Base-by-base conservation (phyloP, 2,797 vertebrate genomes). In the Gymnothorax reevesii region DNA sequence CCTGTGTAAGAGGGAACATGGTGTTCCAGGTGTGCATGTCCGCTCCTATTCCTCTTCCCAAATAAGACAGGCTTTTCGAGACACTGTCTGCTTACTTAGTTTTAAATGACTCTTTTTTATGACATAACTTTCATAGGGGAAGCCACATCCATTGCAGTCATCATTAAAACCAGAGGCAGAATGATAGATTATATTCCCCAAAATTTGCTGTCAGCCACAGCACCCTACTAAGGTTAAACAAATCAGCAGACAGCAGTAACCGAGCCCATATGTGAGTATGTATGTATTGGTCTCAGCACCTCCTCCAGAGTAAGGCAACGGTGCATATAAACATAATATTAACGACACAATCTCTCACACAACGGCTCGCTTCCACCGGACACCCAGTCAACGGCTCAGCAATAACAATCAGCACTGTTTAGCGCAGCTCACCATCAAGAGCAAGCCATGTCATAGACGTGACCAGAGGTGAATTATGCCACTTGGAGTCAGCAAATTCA, bases 121-220 rank as follows among this genome's bases (percentile, higher is more conserved):
- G 25, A n/a, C 59, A n/a, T 52, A 42, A 42, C 17, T 69, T 42
- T 66, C 25, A 33, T 52, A 1, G 25, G 33, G 82, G 22, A 57
- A 83, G 79, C 25, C 55, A 66, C 54, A 52, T 62, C 85, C 60
- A 42, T 69, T 9, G 52, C 54, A 27, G 13, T 33, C 57, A n/a
- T 80, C 52, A 49, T 75, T 71, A 86, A 80, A 57, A 86, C n/a
- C 20, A 12, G 49, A 17, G 52, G 69, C 80, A 83, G 15, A 83
- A 59, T 17, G 33, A 13, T 0, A 57, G 9, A 42, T 42, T 42
- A 42, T 42, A 1, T 42, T 42, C 33, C 33, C 15, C 10, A 15
- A 33, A 66, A 17, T 42, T 2, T 54, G 25, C 17, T 15, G 52
- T 54, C 25, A n/a, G n/a, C 1, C 54, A 4, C 3, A 0, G 55